Base-by-base conservation (phyloP, 2,113 vertebrate species). In the Mionectes macconnelli region DNA sequence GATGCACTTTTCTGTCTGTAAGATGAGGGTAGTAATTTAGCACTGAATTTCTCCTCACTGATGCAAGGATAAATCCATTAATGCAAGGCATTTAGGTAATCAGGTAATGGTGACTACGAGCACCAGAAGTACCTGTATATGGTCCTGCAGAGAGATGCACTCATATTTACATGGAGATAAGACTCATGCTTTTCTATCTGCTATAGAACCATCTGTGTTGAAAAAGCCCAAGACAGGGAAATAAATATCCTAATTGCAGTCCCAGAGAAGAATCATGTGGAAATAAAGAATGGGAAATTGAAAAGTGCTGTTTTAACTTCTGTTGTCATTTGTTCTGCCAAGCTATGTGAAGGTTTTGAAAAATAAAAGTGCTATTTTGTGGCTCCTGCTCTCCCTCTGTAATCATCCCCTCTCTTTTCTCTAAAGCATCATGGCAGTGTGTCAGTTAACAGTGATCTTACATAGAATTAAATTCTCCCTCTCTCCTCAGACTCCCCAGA, bases 61-160 rank as follows among this genome's bases (percentile, higher is more conserved):
- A 81, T 84, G 85, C 76, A 84, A 75, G 56, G 31, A 94, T 73
- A 92, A 94, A 96, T 81, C 60, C 64, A 89, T 92, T 88, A 93
- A 84, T 20, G 56, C 1, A 6, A 90, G 64, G 40, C 56, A 75
- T 81, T 78, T 78, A 45, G 68, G 47, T 89, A 92, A 73, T 27
- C 49, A 35, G 67, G 50, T 66, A 86, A 92, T 81, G 59, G 70
- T 85, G 72, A 55, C 63, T 56, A 25, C 74, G 30, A 93, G 50
- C 82, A 87, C 35, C 60, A 44, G 28, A 80, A 73, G 79, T 73
- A 89, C 47, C 68, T 84, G 39, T 12, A 57, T 79, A n/a, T 70
- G 84, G 56, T 49, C 68, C 86, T 77, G 53, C n/a, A 70, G 37
- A 76, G 37, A 76, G 12, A 68, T 49, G 56, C 16, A 68, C 44